These are phyloP conservation scores for Parthenolecanium corni DNA, from an alignment of 2,888 invertebrate genomes.

Conservation along the genomic window DNA sequence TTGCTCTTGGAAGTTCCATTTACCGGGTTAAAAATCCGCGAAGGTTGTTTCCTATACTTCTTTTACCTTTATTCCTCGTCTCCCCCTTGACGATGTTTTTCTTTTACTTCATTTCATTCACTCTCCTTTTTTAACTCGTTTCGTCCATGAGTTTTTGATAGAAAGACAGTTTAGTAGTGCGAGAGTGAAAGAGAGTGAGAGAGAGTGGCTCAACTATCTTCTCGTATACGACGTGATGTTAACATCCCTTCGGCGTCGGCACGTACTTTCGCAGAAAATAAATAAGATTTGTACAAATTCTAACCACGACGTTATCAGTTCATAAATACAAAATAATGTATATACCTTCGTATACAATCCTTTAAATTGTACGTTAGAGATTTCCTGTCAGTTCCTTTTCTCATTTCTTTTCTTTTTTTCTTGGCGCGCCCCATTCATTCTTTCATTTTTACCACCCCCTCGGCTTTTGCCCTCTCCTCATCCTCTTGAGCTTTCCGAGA, in stretches of 20 bases:
- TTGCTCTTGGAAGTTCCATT: too few relatives aligned
- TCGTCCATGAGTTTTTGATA: too few relatives aligned
- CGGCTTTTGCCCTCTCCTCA: neutral
- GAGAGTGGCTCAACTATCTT: neutral
- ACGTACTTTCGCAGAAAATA: constrained; percentile 26
- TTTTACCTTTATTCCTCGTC: too few relatives aligned
- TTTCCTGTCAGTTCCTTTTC: constrained; percentile 26
- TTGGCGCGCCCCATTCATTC: neutral
- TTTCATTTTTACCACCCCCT: neutral
- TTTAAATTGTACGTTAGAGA: constrained; percentile 28
- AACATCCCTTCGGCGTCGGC: constrained; percentile 27
- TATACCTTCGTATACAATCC: constrained; percentile 28
- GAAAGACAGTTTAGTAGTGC: too few relatives aligned
- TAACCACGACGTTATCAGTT: constrained; percentile 28
- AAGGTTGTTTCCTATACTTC: too few relatives aligned
- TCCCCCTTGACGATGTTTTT: too few relatives aligned
- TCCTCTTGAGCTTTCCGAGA: neutral
- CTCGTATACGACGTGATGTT: constrained; percentile 25
- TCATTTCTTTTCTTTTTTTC: constrained; percentile 23
- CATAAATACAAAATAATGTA: constrained; percentile 28
- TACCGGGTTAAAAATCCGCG: too few relatives aligned
- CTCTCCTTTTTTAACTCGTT: too few relatives aligned
- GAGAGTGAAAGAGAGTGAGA: too few relatives aligned
- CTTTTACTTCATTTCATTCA: too few relatives aligned
- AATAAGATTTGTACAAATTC: constrained; percentile 28